Evolutionary conservation across 92 coral and sea anemone species (phyloP).

Genomic region (Hydrozoanthus gracilis): DNA sequence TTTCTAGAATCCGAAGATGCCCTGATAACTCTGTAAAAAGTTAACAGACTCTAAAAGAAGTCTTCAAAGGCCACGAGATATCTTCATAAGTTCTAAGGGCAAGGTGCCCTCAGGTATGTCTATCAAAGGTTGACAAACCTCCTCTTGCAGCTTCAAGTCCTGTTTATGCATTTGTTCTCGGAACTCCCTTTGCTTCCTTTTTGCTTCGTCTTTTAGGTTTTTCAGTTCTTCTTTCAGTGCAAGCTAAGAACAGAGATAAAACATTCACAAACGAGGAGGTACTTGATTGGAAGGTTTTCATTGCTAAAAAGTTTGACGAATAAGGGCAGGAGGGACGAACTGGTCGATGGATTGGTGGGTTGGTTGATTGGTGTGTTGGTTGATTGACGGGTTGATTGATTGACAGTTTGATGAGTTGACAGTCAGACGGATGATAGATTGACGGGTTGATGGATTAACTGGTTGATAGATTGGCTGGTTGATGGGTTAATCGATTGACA

Average conservation of each 20-base stretch:
- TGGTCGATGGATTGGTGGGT: not conserved
- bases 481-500: not conserved
- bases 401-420: no score
- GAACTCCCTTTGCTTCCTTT: conserved; percentile 32
- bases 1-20: no score
- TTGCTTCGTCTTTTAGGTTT: conserved; percentile 18
- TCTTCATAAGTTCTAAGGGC: no score
- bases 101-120: no score
- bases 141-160: conserved; percentile 25
- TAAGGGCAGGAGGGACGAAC: not conserved
- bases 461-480: no score
- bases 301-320: no score
- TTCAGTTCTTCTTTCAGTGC: conserved; percentile 31
- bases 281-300: not conserved
- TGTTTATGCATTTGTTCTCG: conserved; percentile 39
- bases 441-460: not conserved
- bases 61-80: no score
- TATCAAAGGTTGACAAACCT: conserved; percentile 16
- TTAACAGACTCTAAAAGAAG: no score
- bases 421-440: not conserved
- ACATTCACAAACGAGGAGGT: not conserved
- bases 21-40: no score
- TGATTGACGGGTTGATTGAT: not conserved
- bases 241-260: not conserved
- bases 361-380: no score